Conservation (phyloP, 2,888 invertebrate species). For the Galeruca laticollis region DNA sequence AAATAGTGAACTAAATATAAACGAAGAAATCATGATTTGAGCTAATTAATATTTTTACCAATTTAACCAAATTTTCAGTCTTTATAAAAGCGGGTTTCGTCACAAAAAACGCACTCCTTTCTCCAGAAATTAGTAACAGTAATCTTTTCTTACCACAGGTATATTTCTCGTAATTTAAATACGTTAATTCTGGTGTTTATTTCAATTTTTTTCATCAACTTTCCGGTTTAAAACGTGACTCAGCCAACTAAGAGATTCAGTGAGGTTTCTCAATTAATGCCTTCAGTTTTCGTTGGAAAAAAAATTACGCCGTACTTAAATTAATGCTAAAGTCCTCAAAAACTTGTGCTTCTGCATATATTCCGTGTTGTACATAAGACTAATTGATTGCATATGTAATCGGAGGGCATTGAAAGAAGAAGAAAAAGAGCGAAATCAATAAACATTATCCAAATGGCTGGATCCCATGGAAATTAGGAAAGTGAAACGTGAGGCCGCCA, state of each 20-base stretch:
- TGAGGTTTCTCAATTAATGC: conserved; percentile 5
- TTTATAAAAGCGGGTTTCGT: too few relatives aligned
- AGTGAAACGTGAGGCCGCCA: conserved; percentile 49
- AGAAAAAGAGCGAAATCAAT: conserved; percentile 53
- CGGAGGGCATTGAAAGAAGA: conserved; percentile 30
- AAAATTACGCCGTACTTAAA: neutral
- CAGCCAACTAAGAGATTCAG: neutral
- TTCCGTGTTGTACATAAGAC: conserved; percentile 1
- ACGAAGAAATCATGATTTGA: too few relatives aligned
- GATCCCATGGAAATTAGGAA: conserved; percentile 55
- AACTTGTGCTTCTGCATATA: conserved; percentile 11
- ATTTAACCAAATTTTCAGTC: too few relatives aligned
- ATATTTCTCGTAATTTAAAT: neutral
- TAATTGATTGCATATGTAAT: conserved; percentile 28
- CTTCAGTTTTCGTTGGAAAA: conserved; percentile 2
- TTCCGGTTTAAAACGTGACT: conserved; percentile 1
- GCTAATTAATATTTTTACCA: too few relatives aligned
- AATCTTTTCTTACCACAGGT: too few relatives aligned
- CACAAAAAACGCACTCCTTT: too few relatives aligned
- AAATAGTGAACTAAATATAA: too few relatives aligned
- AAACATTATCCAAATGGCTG: conserved; percentile 57
- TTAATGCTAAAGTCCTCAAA: conserved; percentile 6
- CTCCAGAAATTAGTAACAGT: too few relatives aligned
- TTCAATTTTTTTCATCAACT: neutral
- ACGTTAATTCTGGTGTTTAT: neutral